Conservation (phyloP, 2,113 vertebrate genomes). For the Brachyhypopomus occidentalis region DNA sequence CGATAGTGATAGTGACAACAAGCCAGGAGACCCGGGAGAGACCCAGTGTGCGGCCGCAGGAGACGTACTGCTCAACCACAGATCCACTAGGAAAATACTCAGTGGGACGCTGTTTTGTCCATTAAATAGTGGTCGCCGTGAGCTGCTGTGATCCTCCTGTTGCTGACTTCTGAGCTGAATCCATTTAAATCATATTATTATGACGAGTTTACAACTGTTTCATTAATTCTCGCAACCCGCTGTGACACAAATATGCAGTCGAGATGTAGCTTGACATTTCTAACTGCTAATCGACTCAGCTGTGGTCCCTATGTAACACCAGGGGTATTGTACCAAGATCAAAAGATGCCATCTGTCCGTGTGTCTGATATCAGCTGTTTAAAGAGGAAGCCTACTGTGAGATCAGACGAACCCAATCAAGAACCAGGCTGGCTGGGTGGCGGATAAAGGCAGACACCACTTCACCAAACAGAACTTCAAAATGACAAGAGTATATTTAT, state of each 20-base stretch:
- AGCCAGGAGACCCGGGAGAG: no score
- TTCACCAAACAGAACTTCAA: conserved; percentile 49
- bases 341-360: conserved; percentile 64
- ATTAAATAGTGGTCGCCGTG: conserved; percentile 8
- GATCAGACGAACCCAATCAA: conserved; percentile 62
- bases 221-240: no score
- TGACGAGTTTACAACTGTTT: no score
- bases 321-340: conserved; percentile 54
- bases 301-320: no score
- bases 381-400: conserved; percentile 57
- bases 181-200: no score
- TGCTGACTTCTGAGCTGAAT: neutral
- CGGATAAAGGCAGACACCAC: neutral
- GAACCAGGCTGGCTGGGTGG: conserved; percentile 48
- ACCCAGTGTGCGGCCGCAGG: neutral
- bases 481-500: conserved; percentile 58
- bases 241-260: no score
- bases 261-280: no score
- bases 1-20: no score
- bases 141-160: neutral
- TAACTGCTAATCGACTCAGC: no score
- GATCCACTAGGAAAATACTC: neutral
- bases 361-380: conserved; percentile 34
- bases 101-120: conserved; percentile 21
- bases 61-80: neutral